Evolutionary conservation across 2,113 vertebrate species (phyloP), one percentile per base, ranked within the genome.

Genomic region (Oreochromis tanganicae): DNA sequence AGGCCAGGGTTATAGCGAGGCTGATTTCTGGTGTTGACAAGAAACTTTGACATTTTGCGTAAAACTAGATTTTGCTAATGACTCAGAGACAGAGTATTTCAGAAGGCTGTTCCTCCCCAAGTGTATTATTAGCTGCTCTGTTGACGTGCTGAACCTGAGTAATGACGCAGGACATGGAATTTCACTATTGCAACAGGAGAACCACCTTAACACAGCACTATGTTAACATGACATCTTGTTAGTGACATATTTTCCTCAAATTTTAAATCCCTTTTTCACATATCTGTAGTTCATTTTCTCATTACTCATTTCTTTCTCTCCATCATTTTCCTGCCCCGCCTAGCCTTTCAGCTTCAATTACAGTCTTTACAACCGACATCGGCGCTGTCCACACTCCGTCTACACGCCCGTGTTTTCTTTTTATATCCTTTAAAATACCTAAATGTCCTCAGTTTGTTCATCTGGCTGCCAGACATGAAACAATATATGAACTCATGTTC

Each of bases 1-100:
- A 89, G 86, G 88, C 86, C 61, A 75, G 83, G 93, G 93, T 94
- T 93, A 87, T 85, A 68, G 84, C 83, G 85, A 88, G 89, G 90
- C 80, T 92, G 88, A 93, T 91, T 88, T 88, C 88, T 90, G 88
- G 92, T 87, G 93, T 90, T 94, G 94, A 94, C 94, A 94, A 92
- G 88, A 94, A 91, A 86, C 78, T 63, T 73, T 93, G 91, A 94
- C 93, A 91, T 88, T 89, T 80, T 84, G 52, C 8, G 9, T 88
- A 90, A 90, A 95, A 88, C 83, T 86, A 52, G 66, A 82, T 50
- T 85, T 86, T 50, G 50, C 80, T 75, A 71, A 86, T 93, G 91
- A 92, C 75, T 9, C 13, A 43, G 68, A 54, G 27, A 86, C 46
- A 81, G 50, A 27, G 79, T 81, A 56, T 91, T 88, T 88, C 50